A percentile compares a stretch with the other conserved stretches of the same genome.
Conservation (phyloP, 23 tunicate species). For the Phallusia fumigata region DNA sequence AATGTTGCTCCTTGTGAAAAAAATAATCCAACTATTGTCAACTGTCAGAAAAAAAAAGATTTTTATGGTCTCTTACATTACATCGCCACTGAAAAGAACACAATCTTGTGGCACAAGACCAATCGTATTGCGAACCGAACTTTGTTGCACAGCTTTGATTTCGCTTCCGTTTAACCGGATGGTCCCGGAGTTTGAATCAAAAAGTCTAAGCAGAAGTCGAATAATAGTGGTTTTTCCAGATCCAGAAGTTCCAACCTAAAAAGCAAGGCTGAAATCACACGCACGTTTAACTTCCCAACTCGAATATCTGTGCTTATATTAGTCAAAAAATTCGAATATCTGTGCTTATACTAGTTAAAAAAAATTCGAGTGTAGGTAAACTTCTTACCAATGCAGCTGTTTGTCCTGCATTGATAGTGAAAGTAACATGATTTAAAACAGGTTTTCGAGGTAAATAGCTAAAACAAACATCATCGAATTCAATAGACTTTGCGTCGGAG, state of each 20-base stretch:
- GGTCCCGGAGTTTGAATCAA: slow-evolving; percentile 73
- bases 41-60: background rate
- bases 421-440: slow-evolving; percentile 65
- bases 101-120: slow-evolving; percentile 97
- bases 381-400: slow-evolving; percentile 75
- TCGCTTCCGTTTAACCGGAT: slow-evolving; percentile 57
- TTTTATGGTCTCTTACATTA: background rate
- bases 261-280: too few relatives aligned
- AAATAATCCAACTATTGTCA: background rate
- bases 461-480: slow-evolving; percentile 84
- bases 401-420: slow-evolving; percentile 78
- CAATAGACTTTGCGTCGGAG: slow-evolving; percentile 38
- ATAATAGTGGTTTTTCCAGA: slow-evolving; percentile 92
- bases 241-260: slow-evolving; percentile 94
- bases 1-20: slow-evolving; percentile 63
- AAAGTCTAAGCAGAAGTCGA: slow-evolving; percentile 78
- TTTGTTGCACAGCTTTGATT: slow-evolving; percentile 72
- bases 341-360: too few relatives aligned
- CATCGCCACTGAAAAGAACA: slow-evolving; percentile 82
- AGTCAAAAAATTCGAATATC: too few relatives aligned
- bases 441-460: slow-evolving; percentile 57
- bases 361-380: too few relatives aligned
- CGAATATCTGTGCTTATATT: too few relatives aligned
- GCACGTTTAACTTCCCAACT: slow-evolving; percentile 71
- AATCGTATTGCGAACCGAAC: slow-evolving; percentile 52